phyloP scores from a whole-genome alignment of 2,113 vertebrate species.

The human (Homo sapiens) region DNA sequence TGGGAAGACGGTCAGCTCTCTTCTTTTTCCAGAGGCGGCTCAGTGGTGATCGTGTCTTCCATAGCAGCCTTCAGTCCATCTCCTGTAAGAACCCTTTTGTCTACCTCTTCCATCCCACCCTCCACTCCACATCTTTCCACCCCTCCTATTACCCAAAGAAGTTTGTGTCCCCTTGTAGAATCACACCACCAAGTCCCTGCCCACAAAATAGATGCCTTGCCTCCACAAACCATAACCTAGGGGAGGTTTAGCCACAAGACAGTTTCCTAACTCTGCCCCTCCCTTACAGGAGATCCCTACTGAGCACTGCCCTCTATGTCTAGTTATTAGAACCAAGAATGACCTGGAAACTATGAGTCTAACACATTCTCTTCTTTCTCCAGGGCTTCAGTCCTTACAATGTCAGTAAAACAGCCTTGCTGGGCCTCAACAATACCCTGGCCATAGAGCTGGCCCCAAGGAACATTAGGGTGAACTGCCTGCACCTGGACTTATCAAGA shows the following conservation, averaged over 20 bases:
- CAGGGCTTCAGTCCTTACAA: constrained; percentile 91
- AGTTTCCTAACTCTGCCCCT: background rate
- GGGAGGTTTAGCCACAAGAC: background rate
- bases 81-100: constrained; percentile 79
- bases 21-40: constrained; percentile 87
- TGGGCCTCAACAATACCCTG: constrained; percentile 89
- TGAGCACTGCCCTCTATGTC: background rate
- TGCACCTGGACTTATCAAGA: constrained; percentile 93
- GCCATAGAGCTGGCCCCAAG: constrained; percentile 86
- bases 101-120: background rate
- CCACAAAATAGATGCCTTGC: background rate
- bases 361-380: background rate
- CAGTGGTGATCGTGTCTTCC: constrained; percentile 90
- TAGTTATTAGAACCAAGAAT: background rate
- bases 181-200: constrained; percentile 1
- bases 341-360: constrained; percentile 6
- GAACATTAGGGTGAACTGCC: constrained; percentile 92
- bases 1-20: background rate
- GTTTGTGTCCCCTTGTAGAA: background rate
- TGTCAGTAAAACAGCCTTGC: constrained; percentile 92
- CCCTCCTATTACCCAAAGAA: background rate
- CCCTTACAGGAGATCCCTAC: background rate
- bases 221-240: background rate
- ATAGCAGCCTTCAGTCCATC: constrained; percentile 87
- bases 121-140: background rate